phyloP scores from a whole-genome alignment of 2,888 invertebrate genomes.

The Alloplasta piceator region DNA sequence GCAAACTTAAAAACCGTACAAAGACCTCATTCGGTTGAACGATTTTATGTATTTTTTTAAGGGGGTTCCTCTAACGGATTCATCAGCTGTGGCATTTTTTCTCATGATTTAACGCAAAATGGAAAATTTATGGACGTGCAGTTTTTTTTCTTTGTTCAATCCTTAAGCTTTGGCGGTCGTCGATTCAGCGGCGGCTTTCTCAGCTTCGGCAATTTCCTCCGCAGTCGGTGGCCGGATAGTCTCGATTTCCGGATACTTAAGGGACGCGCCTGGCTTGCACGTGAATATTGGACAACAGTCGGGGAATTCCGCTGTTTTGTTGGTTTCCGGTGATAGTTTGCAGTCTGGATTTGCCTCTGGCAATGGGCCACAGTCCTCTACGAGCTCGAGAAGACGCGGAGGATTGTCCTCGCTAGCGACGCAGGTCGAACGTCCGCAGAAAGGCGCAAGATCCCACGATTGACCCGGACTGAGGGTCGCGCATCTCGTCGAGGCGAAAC shows the following conservation, averaged over 20 bases:
- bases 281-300: conserved; percentile 93
- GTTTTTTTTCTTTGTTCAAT: not conserved
- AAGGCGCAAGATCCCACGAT: conserved; percentile 93
- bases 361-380: conserved; percentile 95
- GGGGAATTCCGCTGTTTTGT: conserved; percentile 95
- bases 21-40: not conserved
- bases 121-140: not conserved
- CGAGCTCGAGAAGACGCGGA: conserved; percentile 91
- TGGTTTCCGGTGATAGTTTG: conserved; percentile 94
- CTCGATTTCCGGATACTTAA: conserved; percentile 94
- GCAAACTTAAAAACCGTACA: too few species aligned
- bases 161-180: conserved; percentile 69
- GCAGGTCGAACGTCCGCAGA: conserved; percentile 96
- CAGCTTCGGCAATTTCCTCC: conserved; percentile 73
- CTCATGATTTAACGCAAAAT: not conserved
- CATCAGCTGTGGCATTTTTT: not conserved
- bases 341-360: conserved; percentile 95
- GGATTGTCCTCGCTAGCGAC: conserved; percentile 91
- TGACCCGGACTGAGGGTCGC: conserved; percentile 94
- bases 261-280: conserved; percentile 92
- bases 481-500: conserved; percentile 95
- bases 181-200: conserved; percentile 80
- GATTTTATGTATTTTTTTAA: conserved; percentile 2
- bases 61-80: not conserved
- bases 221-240: conserved; percentile 84